These are phyloP conservation scores for Sylvilagus floridanus DNA, from an alignment of 2,797 vertebrate genomes.

Conservation along the genomic window DNA sequence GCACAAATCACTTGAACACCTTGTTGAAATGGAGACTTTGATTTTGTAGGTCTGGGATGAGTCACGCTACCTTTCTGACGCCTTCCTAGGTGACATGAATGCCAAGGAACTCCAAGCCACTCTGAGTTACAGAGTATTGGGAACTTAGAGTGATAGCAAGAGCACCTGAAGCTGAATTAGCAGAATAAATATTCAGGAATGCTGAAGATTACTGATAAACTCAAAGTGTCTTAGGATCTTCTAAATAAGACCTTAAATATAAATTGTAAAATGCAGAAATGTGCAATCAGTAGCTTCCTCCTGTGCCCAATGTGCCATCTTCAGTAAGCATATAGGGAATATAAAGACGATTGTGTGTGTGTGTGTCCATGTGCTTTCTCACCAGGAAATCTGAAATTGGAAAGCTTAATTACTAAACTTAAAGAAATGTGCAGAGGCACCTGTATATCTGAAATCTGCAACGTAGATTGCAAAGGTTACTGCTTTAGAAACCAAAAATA, in stretches of 20 bases:
- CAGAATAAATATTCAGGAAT: conserved; percentile 22
- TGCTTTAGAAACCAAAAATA: conserved; percentile 38
- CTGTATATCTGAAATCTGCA: conserved; percentile 50
- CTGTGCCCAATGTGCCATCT: neutral
- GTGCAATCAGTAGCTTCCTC: conserved; percentile 9
- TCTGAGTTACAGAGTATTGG: neutral
- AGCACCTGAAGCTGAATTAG: conserved; percentile 29
- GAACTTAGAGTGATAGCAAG: conserved; percentile 8
- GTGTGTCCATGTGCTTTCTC: neutral
- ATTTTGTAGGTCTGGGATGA: neutral
- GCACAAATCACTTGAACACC: neutral
- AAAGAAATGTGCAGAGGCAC: conserved; percentile 67
- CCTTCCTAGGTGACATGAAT: neutral
- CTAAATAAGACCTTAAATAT: conserved; percentile 27
- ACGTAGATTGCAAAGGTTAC: conserved; percentile 46
- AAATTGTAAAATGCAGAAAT: conserved; percentile 30
- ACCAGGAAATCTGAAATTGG: conserved; percentile 60
- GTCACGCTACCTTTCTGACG: neutral
- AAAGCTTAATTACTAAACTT: conserved; percentile 68
- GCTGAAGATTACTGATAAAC: conserved; percentile 45
- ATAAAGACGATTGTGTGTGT: neutral
- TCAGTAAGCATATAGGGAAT: conserved; percentile 50
- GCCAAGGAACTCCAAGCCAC: neutral
- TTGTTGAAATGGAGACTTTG: conserved; percentile 29
- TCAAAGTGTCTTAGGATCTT: neutral